These are phyloP conservation scores for Hypomecis punctinalis DNA, from an alignment of 2,888 invertebrate genomes.

Conservation along the genomic window DNA sequence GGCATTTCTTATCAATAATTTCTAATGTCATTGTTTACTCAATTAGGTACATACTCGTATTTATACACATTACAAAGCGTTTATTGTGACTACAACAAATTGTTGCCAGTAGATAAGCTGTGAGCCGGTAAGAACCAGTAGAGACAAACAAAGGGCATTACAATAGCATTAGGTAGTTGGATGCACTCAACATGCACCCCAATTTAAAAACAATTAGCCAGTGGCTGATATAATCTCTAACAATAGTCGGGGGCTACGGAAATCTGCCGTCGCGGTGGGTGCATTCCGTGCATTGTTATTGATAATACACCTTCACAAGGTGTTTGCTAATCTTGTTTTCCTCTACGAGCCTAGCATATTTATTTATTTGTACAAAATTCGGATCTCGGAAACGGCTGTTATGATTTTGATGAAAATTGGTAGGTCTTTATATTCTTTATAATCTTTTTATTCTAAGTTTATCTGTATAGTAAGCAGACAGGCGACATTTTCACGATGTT, in stretches of 20 bases:
- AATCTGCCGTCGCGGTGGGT: neutral
- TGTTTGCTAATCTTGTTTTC: constrained; percentile 5
- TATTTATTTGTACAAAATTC: no score
- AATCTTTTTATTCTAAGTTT: no score
- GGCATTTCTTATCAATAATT: no score
- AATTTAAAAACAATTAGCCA: constrained; percentile 16
- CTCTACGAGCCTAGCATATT: no score
- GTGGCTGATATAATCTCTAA: constrained; percentile 24
- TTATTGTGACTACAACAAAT: no score
- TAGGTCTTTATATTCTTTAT: no score
- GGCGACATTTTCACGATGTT: no score
- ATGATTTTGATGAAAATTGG: no score
- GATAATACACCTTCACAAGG: constrained; percentile 1
- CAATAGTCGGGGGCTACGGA: constrained; percentile 13
- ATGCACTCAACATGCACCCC: constrained; percentile 30
- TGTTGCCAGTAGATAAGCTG: constrained; percentile 2
- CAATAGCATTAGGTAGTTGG: constrained; percentile 19
- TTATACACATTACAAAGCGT: neutral
- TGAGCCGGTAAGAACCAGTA: constrained; percentile 13
- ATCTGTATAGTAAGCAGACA: no score
- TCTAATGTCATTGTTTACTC: no score
- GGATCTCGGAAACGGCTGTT: no score
- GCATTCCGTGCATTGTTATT: neutral
- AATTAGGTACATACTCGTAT: neutral
- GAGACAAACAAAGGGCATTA: constrained; percentile 18